Evolutionary conservation across 2,797 vertebrate species (phyloP).

Genomic region (Ctenopoma multispine): DNA sequence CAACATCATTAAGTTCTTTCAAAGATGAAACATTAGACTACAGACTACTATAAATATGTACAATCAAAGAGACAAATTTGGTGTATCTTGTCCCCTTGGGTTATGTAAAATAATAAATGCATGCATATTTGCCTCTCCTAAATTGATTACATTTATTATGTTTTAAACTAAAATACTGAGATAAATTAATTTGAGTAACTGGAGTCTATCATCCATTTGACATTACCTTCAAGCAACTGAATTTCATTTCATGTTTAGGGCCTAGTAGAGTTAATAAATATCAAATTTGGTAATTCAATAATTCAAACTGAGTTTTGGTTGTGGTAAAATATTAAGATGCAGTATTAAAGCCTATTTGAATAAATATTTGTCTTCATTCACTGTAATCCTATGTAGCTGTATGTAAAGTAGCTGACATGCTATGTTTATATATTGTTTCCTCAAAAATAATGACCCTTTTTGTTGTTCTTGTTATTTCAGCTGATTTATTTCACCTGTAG

Average conservation of each 20-base stretch:
- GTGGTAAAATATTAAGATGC: constrained; percentile 5
- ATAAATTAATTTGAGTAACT: constrained; percentile 6
- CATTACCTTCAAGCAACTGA: background rate
- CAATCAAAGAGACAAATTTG: background rate
- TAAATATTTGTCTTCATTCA: constrained; percentile 18
- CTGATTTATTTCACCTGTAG: constrained; percentile 35
- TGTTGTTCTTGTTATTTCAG: constrained; percentile 21
- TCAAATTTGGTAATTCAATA: no score
- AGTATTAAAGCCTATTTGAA: constrained; percentile 28
- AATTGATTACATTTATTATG: background rate
- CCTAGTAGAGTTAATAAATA: background rate
- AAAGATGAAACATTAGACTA: background rate
- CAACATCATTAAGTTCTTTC: background rate
- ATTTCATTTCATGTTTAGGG: background rate
- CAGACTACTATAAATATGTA: background rate
- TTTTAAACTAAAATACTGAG: background rate
- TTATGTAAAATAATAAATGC: background rate
- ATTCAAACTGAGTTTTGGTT: no score
- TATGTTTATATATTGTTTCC: constrained; percentile 7
- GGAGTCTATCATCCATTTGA: constrained; percentile 2
- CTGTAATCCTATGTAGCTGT: constrained; percentile 14
- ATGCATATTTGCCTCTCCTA: background rate
- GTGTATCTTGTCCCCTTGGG: background rate
- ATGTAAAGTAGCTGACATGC: background rate
- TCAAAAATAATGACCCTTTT: constrained; percentile 21